Evolutionary conservation across 2,888 invertebrate genomes (phyloP).

Genomic region (Drosophila paranaensis): DNA sequence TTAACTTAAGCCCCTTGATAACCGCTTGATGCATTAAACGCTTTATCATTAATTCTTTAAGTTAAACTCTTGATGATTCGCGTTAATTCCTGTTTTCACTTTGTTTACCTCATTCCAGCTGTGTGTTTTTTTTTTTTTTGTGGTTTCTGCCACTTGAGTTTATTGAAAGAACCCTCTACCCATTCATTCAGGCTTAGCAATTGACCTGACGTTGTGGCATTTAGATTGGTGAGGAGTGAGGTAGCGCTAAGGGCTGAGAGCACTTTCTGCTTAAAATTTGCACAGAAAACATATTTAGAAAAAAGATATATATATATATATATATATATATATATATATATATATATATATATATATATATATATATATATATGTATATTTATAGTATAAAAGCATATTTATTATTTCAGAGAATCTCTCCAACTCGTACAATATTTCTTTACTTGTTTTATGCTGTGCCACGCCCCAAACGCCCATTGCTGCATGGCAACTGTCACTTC

Average conservation of each 20-base stretch:
- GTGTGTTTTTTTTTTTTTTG: background rate
- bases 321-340: background rate
- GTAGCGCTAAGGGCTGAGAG: background rate
- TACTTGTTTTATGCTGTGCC: background rate
- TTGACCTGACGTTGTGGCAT: background rate
- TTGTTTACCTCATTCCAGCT: background rate
- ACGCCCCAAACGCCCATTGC: conserved; percentile 4
- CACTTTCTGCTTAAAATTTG: background rate
- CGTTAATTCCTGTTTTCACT: background rate
- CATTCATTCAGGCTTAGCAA: background rate
- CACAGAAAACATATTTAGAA: background rate
- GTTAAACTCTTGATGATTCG: background rate
- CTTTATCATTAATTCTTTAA: background rate
- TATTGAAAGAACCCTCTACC: background rate
- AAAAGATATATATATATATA: background rate
- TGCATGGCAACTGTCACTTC: conserved; percentile 14
- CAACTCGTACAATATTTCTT: background rate
- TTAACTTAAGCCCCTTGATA: background rate
- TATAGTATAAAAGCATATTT: background rate
- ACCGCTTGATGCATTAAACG: background rate
- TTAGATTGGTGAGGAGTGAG: background rate
- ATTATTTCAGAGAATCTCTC: background rate
- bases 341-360: background rate
- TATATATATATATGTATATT: background rate
- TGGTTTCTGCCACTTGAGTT: background rate